Evolutionary conservation across 2,113 vertebrate genomes (phyloP), one percentile per base, ranked within the genome.

Genomic region (Heloderma charlesbogerti): DNA sequence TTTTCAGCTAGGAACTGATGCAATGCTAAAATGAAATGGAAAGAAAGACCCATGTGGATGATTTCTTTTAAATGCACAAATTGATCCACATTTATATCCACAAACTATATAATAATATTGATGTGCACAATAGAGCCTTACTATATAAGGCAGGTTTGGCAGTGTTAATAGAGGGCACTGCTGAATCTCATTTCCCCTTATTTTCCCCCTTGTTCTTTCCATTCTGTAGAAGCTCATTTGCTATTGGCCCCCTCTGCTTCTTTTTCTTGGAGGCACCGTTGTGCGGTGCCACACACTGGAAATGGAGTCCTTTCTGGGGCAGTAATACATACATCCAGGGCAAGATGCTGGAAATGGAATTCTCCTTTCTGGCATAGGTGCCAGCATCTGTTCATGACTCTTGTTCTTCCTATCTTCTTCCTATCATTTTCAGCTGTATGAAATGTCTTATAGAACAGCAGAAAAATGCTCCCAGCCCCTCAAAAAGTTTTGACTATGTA

Each of bases 1-100:
- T 95, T 95, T 95, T 94, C 94, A 89, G 85, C 91, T 93, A 91
- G 93, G 94, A 87, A 88, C 86, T 86, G 94, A 94, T 94, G 94
- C 95, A 86, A 31, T 15, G 95, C 94, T 94, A 94, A 96, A 95
- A 96, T 96, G 93, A 96, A 95, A 96, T 92, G 93, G 95, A 96
- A 96, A 94, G 94, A 96, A 96, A 96, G 93, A 90, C 91, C 94
- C 94, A 92, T 94, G 93, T 93, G 95, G 90, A 93, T 95, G 92
- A 34, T 95, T 94, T 95, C 88, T 94, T 63, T 25, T 3, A 88
- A 96, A 96, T 96, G 94, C 92, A 95, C 91, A 94, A 95, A 95
- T 95, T 93, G 93, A 94, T 94, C 93, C 91, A 95, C 93, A 69
- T 93, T 95, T 94, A 94, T 92, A 92, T 94, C 93, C 93, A 93